phyloP scores from a whole-genome alignment of 1,140 invertebrate genomes.

The Coenobita brevimanus region DNA sequence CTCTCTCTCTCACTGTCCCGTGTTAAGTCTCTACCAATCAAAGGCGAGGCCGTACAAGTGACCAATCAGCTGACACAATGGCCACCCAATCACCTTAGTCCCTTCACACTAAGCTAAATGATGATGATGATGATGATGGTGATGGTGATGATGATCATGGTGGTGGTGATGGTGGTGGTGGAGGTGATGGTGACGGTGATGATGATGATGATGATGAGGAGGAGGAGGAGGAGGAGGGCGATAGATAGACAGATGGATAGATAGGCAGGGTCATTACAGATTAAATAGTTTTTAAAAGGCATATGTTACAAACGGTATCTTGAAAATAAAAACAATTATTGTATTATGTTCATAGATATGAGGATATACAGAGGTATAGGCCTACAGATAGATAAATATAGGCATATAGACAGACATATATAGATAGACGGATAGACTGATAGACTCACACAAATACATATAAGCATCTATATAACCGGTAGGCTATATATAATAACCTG shows the following conservation, averaged over 20 bases:
- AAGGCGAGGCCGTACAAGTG: neutral
- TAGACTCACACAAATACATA: no score
- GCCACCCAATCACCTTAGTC: neutral
- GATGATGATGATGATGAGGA: no score
- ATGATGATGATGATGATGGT: neutral
- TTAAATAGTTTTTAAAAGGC: neutral
- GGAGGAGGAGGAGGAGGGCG: no score
- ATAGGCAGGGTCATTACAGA: neutral
- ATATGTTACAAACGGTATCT: neutral
- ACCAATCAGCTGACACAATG: neutral
- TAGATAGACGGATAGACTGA: no score
- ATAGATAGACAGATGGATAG: no score
- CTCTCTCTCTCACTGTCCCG: neutral
- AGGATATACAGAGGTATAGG: no score
- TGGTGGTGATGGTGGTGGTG: neutral
- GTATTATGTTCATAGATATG: no score
- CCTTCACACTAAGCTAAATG: neutral
- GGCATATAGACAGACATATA: no score
- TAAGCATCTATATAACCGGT: no score
- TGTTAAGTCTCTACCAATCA: neutral
- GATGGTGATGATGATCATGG: neutral
- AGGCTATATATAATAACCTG: no score
- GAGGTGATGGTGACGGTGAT: no score
- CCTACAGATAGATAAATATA: no score
- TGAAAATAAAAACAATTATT: neutral